These are phyloP conservation scores for Takifugu flavidus DNA, from an alignment of 2,113 vertebrate species.

Conservation along the genomic window DNA sequence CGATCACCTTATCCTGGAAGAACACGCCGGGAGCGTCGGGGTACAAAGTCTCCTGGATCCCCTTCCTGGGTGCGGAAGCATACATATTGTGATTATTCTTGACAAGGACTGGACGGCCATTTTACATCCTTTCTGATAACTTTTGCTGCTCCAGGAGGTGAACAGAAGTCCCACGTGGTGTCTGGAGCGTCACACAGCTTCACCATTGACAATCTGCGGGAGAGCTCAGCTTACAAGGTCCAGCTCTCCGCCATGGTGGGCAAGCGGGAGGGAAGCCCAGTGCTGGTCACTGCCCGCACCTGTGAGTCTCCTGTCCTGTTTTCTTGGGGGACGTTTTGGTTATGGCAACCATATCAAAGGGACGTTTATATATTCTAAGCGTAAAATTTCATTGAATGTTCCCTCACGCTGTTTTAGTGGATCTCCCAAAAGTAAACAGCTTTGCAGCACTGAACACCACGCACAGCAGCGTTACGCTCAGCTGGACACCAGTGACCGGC, in stretches of 20 bases:
- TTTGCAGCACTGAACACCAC: slow-evolving; percentile 71
- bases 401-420: slow-evolving; percentile 63
- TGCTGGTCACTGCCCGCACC: slow-evolving; percentile 77
- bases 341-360: no score
- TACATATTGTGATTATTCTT: neutral
- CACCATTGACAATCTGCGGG: slow-evolving; percentile 71
- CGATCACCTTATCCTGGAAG: slow-evolving; percentile 80
- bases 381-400: neutral
- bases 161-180: slow-evolving; percentile 70
- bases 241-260: slow-evolving; percentile 71
- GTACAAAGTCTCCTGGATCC: slow-evolving; percentile 83
- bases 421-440: slow-evolving; percentile 77
- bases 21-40: slow-evolving; percentile 71
- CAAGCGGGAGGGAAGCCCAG: slow-evolving; percentile 71
- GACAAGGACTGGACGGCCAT: neutral
- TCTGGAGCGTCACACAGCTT: slow-evolving; percentile 65
- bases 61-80: slow-evolving; percentile 68
- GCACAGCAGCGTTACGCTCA: slow-evolving; percentile 71
- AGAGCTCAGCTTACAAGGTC: slow-evolving; percentile 79
- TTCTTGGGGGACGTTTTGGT: no score
- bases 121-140: neutral
- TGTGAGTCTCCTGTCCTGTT: slow-evolving; percentile 67
- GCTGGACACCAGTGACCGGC: slow-evolving; percentile 75
- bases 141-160: slow-evolving; percentile 68
- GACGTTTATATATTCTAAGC: no score